Conservation (phyloP, 92 coral and sea anemone genomes). For the Hydrozoanthus gracilis region DNA sequence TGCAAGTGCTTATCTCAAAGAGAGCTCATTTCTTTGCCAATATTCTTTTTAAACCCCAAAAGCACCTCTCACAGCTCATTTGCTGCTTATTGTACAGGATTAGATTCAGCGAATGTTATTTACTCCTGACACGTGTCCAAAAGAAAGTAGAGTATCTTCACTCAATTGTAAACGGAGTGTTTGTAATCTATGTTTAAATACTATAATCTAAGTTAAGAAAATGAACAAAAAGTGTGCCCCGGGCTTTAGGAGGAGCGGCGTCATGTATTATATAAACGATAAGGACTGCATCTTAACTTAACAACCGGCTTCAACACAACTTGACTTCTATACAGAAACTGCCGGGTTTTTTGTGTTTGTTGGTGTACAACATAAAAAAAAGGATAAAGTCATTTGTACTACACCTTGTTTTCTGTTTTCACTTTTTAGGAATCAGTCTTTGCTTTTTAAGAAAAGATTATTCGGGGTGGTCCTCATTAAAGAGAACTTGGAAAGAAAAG, state of each 20-base stretch:
- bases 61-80: too few species aligned
- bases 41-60: not conserved
- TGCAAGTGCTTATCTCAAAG: not conserved
- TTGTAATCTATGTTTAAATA: not conserved
- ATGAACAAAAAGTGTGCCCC: slow-evolving; percentile 31
- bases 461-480: not conserved
- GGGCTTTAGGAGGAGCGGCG: slow-evolving; percentile 17
- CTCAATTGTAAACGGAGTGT: not conserved
- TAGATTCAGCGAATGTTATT: not conserved
- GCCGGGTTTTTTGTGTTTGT: too few species aligned
- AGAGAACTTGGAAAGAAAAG: not conserved
- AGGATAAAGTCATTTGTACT: too few species aligned
- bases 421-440: not conserved
- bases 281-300: not conserved
- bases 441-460: not conserved
- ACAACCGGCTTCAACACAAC: not conserved
- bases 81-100: not conserved
- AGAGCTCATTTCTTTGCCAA: not conserved
- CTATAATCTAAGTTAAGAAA: not conserved
- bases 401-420: not conserved
- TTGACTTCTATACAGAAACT: not conserved
- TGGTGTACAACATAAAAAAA: too few species aligned
- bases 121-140: slow-evolving; percentile 14
- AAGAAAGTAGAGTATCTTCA: not conserved
- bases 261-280: slow-evolving; percentile 14